phyloP scores from a whole-genome alignment of 2,797 vertebrate species.

The Centroberyx gerrardi region DNA sequence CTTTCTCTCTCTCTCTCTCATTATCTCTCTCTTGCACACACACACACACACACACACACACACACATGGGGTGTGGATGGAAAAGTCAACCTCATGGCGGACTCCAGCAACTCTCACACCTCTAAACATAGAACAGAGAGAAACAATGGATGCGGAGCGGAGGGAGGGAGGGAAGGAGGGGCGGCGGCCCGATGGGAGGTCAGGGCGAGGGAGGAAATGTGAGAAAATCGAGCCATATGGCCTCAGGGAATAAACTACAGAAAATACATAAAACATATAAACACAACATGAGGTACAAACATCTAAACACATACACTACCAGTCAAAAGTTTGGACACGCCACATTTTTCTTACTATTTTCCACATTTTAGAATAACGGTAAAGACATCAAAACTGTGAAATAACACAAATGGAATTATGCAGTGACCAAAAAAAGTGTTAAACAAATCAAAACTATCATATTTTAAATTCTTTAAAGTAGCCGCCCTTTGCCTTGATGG shows the following conservation, averaged over 20 bases:
- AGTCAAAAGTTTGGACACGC: no score
- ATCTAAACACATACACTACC: not conserved
- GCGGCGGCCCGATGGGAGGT: constrained; percentile 34
- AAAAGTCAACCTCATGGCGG: constrained; percentile 46
- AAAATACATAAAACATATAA: constrained; percentile 4
- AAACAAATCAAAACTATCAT: no score
- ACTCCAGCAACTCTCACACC: constrained; percentile 64
- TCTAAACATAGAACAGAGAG: constrained; percentile 75
- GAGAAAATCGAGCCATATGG: constrained; percentile 21
- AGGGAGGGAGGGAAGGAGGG: not conserved
- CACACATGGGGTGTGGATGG: not conserved
- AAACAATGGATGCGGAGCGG: not conserved
- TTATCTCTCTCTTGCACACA: constrained; percentile 59
- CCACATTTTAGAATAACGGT: no score
- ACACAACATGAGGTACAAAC: constrained; percentile 42
- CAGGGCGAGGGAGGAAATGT: constrained; percentile 52
- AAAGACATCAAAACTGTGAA: no score
- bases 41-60: constrained; percentile 33
- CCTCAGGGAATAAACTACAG: constrained; percentile 23
- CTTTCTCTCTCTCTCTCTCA: constrained; percentile 37
- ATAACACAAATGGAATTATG: no score
- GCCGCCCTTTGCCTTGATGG: no score
- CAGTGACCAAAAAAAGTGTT: no score
- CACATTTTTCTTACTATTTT: no score
- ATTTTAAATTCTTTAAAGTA: no score